Evolutionary conservation across 2,797 vertebrate species (phyloP), one percentile per base, ranked within the genome.

Genomic region (Tragopan temminckii): DNA sequence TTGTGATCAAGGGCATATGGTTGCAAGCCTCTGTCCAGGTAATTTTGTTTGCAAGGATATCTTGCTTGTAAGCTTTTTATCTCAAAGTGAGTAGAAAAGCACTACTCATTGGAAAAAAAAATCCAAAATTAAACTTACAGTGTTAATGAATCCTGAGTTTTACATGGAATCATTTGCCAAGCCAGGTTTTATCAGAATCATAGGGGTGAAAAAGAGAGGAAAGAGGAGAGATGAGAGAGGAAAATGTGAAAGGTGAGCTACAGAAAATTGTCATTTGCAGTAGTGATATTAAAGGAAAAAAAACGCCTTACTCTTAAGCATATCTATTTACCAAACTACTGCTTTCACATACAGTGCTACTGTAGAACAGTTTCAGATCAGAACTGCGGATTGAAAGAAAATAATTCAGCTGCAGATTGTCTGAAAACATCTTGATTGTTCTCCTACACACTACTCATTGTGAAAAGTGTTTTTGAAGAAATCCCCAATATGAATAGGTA

Each of bases 31-130:
- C 45, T 46, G 45, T 46, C 16, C 43, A 43, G 19, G 17, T 43
- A 43, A 43, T 43, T 43, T 18, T 43, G 45, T 46, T 46, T 46
- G 45, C 45, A 46, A 46, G 45, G 11, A 46, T 46, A 21, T 46
- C 20, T 46, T 46, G 20, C 11, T 46, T 21, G 45, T 21, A 46
- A 46, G 2, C 20, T 46, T 46, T 46, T 23, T 46, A 46, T 46
- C 45, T 61, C 24, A 40, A 59, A 88, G 76, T 24, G 7, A 77
- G 58, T 23, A 75, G 15, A 19, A 35, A 93, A 46, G 11, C 45
- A 23, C 20, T 46, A 46, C 38, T 43, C 27, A 45, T 3, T 31
- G 25, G 48, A 25, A 63, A 62, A 88, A n/a, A 35, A 0, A 0
- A 15, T 70, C 25, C n/a, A 45, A 61, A 90, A 78, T 50, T 69